Evolutionary conservation across 2,888 invertebrate genomes (phyloP), one percentile per base, ranked within the genome.

Genomic region (Eristalinus sepulchralis): DNA sequence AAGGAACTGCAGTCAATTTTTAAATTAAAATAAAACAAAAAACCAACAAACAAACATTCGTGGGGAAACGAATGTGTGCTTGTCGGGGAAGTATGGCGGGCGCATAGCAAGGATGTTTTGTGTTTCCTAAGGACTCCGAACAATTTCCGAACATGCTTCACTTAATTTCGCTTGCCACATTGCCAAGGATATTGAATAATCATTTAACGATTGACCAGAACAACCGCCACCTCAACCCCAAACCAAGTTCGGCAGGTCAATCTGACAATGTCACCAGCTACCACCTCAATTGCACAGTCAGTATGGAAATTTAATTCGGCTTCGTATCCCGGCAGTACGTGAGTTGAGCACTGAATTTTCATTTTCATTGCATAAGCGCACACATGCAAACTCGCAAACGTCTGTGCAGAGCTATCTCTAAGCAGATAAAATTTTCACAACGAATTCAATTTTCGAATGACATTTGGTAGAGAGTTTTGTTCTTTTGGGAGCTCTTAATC

Each of bases 401-500:
- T n/a, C 47, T 27, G 36, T 27, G 20, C 34, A 60, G 72, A 72
- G 72, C 55, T 80, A 63, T 81, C 63, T 75, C 67, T 73, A 73
- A 81, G 63, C 57, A 81, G 73, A 81, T 64, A 73, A 33, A n/a
- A 68, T 81, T 73, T 66, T 81, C 62, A 47, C 68, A 68, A 68
- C 75, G 68, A 81, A 81, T 81, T 81, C 75, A 81, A 81, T 81
- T 81, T 81, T 75, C 73, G 20, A 75, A 75, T 72, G 72, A 59
- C 82, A 77, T 70, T 70, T 63, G 10, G 36, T 36, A 59, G 10
- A 22, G 8, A 47, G 80, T 72, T 55, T 75, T 73, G 20, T 79
- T 85, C 83, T 86, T 88, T 88, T 89, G 88, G 88, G 83, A 77
- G 84, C 89, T 79, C 78, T 75, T 39, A 68, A 84, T 55, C 67